phyloP scores from a whole-genome alignment of 2,113 vertebrate genomes.

The Redunca redunca region DNA sequence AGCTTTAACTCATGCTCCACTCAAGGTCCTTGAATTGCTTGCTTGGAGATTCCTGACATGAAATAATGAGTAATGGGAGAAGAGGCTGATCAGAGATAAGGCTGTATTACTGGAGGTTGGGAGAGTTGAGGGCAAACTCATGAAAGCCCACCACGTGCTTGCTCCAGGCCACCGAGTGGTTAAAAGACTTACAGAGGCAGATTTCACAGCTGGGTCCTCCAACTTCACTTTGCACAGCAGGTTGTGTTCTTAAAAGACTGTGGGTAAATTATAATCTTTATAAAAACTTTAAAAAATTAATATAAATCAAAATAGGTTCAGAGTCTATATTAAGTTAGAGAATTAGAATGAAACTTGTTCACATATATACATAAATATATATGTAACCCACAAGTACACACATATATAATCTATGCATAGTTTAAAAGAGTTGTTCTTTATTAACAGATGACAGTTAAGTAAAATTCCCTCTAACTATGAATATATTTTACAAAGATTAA shows the following conservation, averaged over 20 bases:
- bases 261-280: not conserved
- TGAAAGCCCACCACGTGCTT: not conserved
- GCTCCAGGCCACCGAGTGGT: not conserved
- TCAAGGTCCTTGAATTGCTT: slow-evolving; percentile 45
- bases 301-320: not conserved
- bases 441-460: not conserved
- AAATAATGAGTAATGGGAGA: not conserved
- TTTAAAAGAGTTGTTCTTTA: not conserved
- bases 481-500: not conserved
- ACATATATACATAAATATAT: not conserved
- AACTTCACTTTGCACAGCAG: not conserved
- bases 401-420: not conserved
- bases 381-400: not conserved
- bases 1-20: slow-evolving; percentile 8
- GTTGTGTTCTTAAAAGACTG: not conserved
- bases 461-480: not conserved
- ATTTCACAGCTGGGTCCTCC: not conserved
- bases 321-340: not conserved
- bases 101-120: not conserved
- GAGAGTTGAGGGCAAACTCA: not conserved
- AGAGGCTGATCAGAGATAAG: not conserved
- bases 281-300: not conserved
- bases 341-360: not conserved
- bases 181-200: not conserved
- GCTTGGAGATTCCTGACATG: slow-evolving; percentile 22